These are phyloP conservation scores for Embidobia sp. DNA, from an alignment of 2,888 invertebrate genomes.

Conservation along the genomic window DNA sequence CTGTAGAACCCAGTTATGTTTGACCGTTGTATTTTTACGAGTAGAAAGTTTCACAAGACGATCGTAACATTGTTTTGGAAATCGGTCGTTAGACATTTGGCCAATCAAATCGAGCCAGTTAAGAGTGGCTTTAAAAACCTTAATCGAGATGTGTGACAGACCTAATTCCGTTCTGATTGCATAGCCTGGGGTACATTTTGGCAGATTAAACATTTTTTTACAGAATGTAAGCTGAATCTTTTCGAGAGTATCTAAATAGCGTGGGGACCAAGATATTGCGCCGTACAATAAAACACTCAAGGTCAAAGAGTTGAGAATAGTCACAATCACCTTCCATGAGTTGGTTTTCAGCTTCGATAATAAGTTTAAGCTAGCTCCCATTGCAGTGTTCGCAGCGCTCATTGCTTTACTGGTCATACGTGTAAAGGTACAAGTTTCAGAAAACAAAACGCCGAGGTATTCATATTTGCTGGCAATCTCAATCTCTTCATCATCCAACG, in stretches of 20 bases:
- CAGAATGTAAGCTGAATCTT: conserved; percentile 3
- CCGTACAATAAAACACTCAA: conserved; percentile 2
- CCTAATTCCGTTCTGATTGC: neutral
- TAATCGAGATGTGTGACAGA: neutral
- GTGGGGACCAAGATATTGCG: conserved; percentile 2
- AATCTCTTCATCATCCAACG: conserved; percentile 3
- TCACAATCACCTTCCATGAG: conserved; percentile 9
- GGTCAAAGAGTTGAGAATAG: conserved; percentile 1
- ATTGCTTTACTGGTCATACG: neutral
- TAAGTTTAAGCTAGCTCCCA: neutral
- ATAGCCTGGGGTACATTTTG: neutral
- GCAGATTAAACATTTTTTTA: neutral
- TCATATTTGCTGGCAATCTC: conserved; percentile 4
- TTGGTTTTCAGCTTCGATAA: neutral
- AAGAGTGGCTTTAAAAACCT: neutral
- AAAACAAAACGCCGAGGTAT: conserved; percentile 12
- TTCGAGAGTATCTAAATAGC: neutral
- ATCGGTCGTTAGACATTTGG: too few species aligned
- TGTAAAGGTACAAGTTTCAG: neutral
- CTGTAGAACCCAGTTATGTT: neutral
- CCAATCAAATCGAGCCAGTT: neutral
- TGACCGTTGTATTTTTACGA: neutral
- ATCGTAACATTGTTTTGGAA: too few species aligned
- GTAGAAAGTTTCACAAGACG: neutral
- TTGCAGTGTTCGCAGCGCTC: neutral